These are phyloP conservation scores for Boloria selene DNA, from an alignment of 2,888 invertebrate species.

Conservation along the genomic window DNA sequence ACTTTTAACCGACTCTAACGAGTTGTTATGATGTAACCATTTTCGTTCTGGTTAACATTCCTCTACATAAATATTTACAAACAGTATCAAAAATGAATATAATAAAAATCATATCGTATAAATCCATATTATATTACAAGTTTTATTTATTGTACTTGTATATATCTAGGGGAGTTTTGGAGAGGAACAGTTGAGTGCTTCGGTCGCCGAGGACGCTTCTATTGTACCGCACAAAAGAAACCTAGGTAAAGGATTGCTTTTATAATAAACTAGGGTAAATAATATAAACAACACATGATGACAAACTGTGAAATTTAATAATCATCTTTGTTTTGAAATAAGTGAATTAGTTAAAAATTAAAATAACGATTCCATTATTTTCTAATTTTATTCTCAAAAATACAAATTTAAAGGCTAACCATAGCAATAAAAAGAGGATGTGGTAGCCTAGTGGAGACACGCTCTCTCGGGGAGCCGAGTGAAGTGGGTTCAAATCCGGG, in stretches of 20 bases:
- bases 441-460: no score
- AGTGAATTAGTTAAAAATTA: no score
- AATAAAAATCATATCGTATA: background rate
- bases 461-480: no score
- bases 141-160: conserved; percentile 16
- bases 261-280: conserved; percentile 25
- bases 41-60: no score
- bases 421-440: no score
- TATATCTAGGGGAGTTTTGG: conserved; percentile 26
- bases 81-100: background rate
- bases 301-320: conserved; percentile 15
- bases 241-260: conserved; percentile 33
- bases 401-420: no score
- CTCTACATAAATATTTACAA: background rate
- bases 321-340: conserved; percentile 8
- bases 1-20: no score
- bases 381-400: no score
- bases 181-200: conserved; percentile 33
- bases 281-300: conserved; percentile 24
- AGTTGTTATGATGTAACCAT: no score
- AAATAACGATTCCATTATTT: no score
- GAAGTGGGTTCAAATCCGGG: no score
- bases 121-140: conserved; percentile 15
- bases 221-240: conserved; percentile 37
- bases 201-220: conserved; percentile 27